A percentile compares a stretch with the other conserved stretches of the same genome.
phyloP scores from a whole-genome alignment of 2,113 vertebrate species.

The Leptosomus discolor region DNA sequence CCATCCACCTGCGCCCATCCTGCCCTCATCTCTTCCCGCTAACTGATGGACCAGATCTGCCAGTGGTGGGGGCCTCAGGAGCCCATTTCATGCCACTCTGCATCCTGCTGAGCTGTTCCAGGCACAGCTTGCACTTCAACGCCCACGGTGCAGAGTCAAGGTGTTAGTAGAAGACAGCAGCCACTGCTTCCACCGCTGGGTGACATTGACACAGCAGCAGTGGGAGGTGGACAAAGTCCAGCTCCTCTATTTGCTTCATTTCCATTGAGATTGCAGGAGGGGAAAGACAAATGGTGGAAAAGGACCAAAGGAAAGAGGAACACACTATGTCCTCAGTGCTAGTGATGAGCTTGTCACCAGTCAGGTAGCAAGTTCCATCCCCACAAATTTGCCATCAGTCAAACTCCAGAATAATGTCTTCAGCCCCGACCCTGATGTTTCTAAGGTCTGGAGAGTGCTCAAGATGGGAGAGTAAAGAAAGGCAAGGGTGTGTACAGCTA shows the following conservation, averaged over 20 bases:
- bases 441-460: not conserved
- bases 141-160: not conserved
- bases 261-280: not conserved
- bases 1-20: not conserved
- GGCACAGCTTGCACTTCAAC: not conserved
- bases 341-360: not conserved
- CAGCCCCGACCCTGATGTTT: not conserved
- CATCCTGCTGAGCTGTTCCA: not conserved
- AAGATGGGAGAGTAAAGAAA: not conserved
- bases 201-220: not conserved
- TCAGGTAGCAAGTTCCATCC: not conserved
- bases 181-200: not conserved
- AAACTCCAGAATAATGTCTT: not conserved
- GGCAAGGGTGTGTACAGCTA: not conserved
- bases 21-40: not conserved
- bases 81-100: not conserved
- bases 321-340: rapidly evolving
- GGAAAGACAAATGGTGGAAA: not conserved
- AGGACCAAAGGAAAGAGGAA: not conserved
- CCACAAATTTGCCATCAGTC: not conserved
- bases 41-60: not conserved
- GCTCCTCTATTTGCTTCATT: not conserved
- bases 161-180: not conserved
- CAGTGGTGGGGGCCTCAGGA: not conserved
- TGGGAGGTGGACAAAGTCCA: not conserved